phyloP scores from a whole-genome alignment of 2,113 vertebrate genomes.

The Mirounga angustirostris region DNA sequence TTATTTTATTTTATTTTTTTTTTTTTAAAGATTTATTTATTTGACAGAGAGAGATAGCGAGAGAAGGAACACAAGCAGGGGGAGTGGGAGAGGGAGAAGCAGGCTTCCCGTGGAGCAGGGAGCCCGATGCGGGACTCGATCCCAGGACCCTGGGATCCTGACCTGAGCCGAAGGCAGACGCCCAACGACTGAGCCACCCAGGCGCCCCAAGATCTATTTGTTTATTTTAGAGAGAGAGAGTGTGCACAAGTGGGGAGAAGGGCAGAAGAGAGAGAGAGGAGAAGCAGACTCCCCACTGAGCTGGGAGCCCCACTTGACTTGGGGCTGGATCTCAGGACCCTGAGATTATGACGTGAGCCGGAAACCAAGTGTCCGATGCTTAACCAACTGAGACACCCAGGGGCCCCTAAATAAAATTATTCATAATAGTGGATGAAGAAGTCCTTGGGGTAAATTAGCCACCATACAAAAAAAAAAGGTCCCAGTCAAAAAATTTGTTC shows the following conservation, averaged over 20 bases:
- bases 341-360: not conserved
- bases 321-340: not conserved
- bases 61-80: too few species aligned
- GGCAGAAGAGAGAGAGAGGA: not conserved
- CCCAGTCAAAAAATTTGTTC: not conserved
- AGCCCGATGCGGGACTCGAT: too few species aligned
- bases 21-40: too few species aligned
- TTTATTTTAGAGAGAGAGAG: not conserved
- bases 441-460: constrained; percentile 4
- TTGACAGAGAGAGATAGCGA: too few species aligned
- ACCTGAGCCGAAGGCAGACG: too few species aligned
- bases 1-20: too few species aligned
- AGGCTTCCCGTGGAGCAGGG: too few species aligned
- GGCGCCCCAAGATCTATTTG: not conserved
- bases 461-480: not conserved
- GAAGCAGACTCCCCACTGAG: not conserved
- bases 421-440: not conserved
- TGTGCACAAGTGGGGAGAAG: not conserved
- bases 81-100: too few species aligned
- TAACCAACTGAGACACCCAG: not conserved
- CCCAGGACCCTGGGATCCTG: too few species aligned
- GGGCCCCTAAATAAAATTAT: not conserved
- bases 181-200: too few species aligned
- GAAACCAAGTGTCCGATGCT: not conserved
- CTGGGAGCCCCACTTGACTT: not conserved